Base-by-base conservation (phyloP, 1,140 invertebrate genomes). In the Stratiolaelaps scimitus region DNA sequence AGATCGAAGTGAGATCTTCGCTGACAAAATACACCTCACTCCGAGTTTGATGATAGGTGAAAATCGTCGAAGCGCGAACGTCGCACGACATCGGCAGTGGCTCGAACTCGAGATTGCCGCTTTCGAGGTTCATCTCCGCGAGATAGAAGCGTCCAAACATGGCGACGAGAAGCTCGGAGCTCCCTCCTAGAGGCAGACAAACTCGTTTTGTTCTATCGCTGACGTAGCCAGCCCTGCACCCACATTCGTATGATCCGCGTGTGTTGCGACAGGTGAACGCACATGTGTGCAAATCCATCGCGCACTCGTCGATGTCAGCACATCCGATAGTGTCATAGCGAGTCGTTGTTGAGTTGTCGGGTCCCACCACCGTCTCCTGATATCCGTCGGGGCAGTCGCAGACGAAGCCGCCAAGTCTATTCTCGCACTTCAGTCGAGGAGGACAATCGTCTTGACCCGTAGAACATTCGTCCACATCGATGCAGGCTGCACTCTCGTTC, bases 401-500 rank as follows among this genome's bases (percentile, higher is more conserved):
- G 13, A 5, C 26, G 23, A 29, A 60, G 4, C 53, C 53, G 1
- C 53, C 53, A 26, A 5, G 1, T 2, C 1, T 19, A 34, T 60
- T 60, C 20, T 20, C 23, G 26, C 53, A 60, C 15, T 29, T 1
- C 1, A 60, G 23, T n/a, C 10, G 15, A 5, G 70, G 64, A n/a
- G 66, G 69, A 69, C 75, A 76, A 64, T 72, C 72, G 66, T 76
- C 72, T 23, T 72, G 71, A 65, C 70, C 70, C 2, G 69, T 73
- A 0, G 70, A 68, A 70, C 76, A 77, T 64, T 77, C 76, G 71
- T 77, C 74, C 10, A 76, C 68, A 67, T 77, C 76, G 26, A 29
- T 23, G 53, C 53, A 60, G n/a, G 17, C 34, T 26, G 23, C 26
- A 4, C 34, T 60, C 15, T 15, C 13, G 13, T 26, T 34, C 17